These are phyloP conservation scores for Magallana ariakensis DNA, from an alignment of 1,140 invertebrate species.

Conservation along the genomic window DNA sequence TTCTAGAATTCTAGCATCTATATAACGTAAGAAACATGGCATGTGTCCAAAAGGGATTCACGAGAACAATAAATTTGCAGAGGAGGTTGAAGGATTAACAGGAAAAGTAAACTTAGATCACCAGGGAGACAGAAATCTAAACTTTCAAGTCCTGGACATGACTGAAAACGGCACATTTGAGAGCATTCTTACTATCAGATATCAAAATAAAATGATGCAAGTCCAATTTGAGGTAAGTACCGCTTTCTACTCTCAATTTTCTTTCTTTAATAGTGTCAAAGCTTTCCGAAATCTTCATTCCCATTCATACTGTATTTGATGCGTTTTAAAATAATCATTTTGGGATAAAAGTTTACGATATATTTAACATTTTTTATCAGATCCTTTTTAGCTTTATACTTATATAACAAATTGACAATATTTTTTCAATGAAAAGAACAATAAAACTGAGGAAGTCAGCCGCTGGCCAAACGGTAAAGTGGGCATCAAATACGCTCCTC, in stretches of 20 bases:
- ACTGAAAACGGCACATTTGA: constrained; percentile 68
- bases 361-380: no score
- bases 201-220: background rate
- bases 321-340: no score
- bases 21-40: no score
- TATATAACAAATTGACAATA: background rate
- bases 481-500: constrained; percentile 65
- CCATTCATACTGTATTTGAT: no score
- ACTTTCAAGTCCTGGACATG: constrained; percentile 75
- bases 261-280: no score
- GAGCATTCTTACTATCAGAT: constrained; percentile 36
- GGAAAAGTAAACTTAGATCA: constrained; percentile 68
- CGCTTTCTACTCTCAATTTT: no score
- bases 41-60: no score
- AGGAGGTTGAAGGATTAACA: constrained; percentile 61
- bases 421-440: background rate
- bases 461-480: constrained; percentile 68
- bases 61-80: constrained; percentile 47
- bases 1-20: no score
- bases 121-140: constrained; percentile 68
- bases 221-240: background rate
- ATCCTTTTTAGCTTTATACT: no score
- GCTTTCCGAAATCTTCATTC: no score
- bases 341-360: no score
- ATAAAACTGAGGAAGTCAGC: constrained; percentile 9